Conservation (phyloP, 2,888 invertebrate species). For the Epinotia bilunana region DNA sequence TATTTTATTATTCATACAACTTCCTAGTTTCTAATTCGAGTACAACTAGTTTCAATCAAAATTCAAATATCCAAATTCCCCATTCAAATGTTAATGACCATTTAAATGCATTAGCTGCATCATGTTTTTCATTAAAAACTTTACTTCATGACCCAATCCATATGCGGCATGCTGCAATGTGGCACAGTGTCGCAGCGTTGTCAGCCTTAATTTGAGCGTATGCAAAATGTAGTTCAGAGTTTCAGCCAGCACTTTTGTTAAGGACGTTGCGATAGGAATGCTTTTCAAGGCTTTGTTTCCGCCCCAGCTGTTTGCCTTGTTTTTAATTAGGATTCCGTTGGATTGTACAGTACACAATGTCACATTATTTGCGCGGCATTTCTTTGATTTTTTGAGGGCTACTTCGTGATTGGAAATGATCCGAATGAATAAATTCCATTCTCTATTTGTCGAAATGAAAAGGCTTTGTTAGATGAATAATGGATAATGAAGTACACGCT, state of each 20-base stretch:
- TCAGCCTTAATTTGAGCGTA: neutral
- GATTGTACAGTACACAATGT: conserved; percentile 14
- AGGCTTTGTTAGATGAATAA: neutral
- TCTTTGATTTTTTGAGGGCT: conserved; percentile 14
- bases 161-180: neutral
- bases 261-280: conserved; percentile 19
- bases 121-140: neutral
- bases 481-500: neutral
- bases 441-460: conserved; percentile 6
- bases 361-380: conserved; percentile 20
- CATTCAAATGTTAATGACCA: too few relatives aligned
- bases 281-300: conserved; percentile 19
- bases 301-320: conserved; percentile 25
- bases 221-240: conserved; percentile 11
- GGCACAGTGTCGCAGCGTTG: neutral
- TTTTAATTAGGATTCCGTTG: conserved; percentile 34
- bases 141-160: neutral
- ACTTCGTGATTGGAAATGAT: conserved; percentile 3
- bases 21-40: too few relatives aligned
- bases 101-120: too few relatives aligned
- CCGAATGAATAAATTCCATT: conserved; percentile 12
- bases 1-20: too few relatives aligned
- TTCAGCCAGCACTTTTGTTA: conserved; percentile 17
- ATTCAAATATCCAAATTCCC: too few relatives aligned
- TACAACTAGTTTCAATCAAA: too few relatives aligned